Percentiles rank a stretch among this genome's conserved stretches.
Evolutionary conservation across 1,140 invertebrate genomes (phyloP).

Genomic region (Contarinia nasturtii): DNA sequence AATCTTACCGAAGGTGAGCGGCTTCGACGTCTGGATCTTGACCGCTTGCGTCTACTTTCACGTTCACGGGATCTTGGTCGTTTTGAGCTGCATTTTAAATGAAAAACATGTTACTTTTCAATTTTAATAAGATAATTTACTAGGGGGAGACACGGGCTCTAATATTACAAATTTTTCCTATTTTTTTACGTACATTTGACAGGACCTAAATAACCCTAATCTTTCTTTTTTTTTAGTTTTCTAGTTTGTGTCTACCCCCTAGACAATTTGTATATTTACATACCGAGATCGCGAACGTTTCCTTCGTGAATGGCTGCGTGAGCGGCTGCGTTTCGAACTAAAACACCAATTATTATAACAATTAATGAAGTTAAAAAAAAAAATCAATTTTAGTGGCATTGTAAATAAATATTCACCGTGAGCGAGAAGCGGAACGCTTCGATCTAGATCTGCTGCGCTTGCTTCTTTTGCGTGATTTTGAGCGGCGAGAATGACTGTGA

Average conservation of each 20-base stretch:
- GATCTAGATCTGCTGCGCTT: constrained; percentile 31
- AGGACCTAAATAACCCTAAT: constrained; percentile 11
- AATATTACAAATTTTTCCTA: no score
- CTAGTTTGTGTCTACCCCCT: constrained; percentile 15
- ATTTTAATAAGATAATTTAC: no score
- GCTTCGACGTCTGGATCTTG: constrained; percentile 16
- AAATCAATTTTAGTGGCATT: constrained; percentile 1
- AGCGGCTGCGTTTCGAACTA: constrained; percentile 24
- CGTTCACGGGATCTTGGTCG: constrained; percentile 10
- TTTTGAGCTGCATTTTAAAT: constrained; percentile 11
- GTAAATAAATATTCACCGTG: constrained; percentile 13
- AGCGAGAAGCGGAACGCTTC: constrained; percentile 28
- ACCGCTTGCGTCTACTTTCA: constrained; percentile 10
- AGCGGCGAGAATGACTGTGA: constrained; percentile 40
- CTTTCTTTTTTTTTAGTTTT: no score
- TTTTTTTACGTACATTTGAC: no score
- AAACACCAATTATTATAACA: constrained; percentile 15
- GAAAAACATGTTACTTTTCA: no score
- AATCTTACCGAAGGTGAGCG: constrained; percentile 7
- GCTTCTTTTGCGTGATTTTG: constrained; percentile 26
- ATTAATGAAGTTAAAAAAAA: background rate
- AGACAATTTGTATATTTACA: constrained; percentile 17
- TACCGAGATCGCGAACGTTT: constrained; percentile 32
- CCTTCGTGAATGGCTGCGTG: constrained; percentile 22
- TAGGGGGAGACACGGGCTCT: no score